Percentiles rank a stretch among this genome's conserved stretches.
These are phyloP conservation scores for Chrysodeixis includens DNA, from an alignment of 2,888 invertebrate genomes.

Conservation along the genomic window DNA sequence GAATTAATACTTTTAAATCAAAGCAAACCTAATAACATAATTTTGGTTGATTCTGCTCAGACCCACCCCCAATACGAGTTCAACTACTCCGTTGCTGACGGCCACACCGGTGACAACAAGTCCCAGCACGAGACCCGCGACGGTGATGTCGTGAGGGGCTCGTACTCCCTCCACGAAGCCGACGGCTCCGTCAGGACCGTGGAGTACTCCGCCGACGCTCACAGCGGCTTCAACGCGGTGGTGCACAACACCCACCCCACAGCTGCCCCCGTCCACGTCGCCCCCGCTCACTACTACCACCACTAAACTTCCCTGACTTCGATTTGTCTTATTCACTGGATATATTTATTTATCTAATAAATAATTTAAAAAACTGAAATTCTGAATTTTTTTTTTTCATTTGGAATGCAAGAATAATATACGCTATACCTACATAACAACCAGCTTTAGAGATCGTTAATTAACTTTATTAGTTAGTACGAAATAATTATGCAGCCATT, in stretches of 20 bases:
- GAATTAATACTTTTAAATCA: no score
- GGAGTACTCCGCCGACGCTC: constrained; percentile 84
- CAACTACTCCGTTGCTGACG: constrained; percentile 82
- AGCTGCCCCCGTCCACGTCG: constrained; percentile 48
- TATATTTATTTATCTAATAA: no score
- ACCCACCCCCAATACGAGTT: constrained; percentile 84
- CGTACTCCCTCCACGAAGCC: constrained; percentile 87
- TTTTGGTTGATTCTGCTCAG: constrained; percentile 63
- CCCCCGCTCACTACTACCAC: constrained; percentile 58
- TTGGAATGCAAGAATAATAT: no score
- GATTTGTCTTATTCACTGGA: no score
- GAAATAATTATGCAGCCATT: no score
- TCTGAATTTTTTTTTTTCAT: no score
- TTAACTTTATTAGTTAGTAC: no score
- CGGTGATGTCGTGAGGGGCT: constrained; percentile 88
- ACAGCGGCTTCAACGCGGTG: constrained; percentile 78
- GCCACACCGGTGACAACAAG: constrained; percentile 85
- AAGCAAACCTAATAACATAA: neutral
- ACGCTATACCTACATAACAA: no score
- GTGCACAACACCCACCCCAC: constrained; percentile 66
- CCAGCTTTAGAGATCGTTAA: no score
- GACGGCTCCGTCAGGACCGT: constrained; percentile 86
- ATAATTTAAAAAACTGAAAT: no score
- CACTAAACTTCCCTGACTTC: no score
- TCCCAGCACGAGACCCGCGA: constrained; percentile 83